Evolutionary conservation across 2,113 vertebrate genomes (phyloP).

Genomic region (Ascaphus truei): DNA sequence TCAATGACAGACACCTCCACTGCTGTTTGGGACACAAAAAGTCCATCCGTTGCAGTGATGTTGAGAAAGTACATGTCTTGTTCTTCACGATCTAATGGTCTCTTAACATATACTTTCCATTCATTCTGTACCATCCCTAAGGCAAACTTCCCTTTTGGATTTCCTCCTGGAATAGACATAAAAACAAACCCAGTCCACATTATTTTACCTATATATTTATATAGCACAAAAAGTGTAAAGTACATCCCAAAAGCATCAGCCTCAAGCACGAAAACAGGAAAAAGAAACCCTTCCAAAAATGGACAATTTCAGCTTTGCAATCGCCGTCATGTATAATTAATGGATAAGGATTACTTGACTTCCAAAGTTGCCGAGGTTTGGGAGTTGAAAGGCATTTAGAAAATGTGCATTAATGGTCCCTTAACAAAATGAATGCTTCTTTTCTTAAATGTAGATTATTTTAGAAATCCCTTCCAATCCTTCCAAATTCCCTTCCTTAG

Average conservation of each 20-base stretch:
- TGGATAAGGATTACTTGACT: no score
- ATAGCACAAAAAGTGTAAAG: no score
- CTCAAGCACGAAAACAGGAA: neutral
- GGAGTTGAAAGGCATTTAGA: no score
- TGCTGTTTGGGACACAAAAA: slow-evolving; percentile 81
- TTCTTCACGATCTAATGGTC: slow-evolving; percentile 84
- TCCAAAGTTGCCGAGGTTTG: no score
- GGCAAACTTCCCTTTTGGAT: slow-evolving; percentile 83
- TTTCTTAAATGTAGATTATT: no score
- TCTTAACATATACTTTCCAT: slow-evolving; percentile 96
- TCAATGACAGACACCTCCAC: slow-evolving; percentile 87
- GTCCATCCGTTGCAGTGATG: slow-evolving; percentile 89
- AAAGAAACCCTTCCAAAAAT: neutral
- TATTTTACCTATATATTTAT: neutral
- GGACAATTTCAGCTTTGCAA: no score
- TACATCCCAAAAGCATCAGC: no score
- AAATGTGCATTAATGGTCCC: no score
- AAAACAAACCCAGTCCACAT: neutral
- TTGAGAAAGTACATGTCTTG: slow-evolving; percentile 84
- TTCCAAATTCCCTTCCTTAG: no score
- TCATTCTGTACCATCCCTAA: slow-evolving; percentile 89
- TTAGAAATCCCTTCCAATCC: no score
- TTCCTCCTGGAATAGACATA: slow-evolving; percentile 69
- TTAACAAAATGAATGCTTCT: no score
- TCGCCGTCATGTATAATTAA: no score